Conservation (phyloP, 1,140 invertebrate species). For the Caerostris darwini region DNA sequence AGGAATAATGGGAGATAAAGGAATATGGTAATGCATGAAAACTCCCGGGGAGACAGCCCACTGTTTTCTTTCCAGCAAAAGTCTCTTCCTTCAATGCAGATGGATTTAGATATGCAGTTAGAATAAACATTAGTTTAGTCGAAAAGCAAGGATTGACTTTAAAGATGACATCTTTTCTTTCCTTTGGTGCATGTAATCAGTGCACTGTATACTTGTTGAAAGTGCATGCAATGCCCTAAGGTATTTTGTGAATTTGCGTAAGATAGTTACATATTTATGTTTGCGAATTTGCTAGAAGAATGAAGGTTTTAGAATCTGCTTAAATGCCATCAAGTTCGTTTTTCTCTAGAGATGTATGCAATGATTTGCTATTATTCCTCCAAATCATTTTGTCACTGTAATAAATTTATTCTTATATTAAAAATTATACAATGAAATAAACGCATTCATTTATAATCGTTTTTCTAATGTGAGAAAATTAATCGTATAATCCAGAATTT, state of each 20-base stretch:
- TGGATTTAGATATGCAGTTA: slow-evolving; percentile 35
- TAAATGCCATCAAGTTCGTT: not conserved
- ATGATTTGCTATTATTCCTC: not conserved
- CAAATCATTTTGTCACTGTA: no score
- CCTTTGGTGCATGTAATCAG: not conserved
- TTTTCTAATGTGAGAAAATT: no score
- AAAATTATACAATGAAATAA: no score
- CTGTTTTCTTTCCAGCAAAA: not conserved
- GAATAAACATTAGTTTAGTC: not conserved
- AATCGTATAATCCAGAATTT: no score
- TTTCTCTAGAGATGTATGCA: no score
- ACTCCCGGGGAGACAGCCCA: not conserved
- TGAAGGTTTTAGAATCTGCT: not conserved
- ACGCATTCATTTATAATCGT: no score
- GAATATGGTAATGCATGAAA: slow-evolving; percentile 53
- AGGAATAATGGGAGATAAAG: slow-evolving; percentile 32
- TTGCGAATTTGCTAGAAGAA: slow-evolving; percentile 5
- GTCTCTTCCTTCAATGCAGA: not conserved
- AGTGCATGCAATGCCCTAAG: not conserved
- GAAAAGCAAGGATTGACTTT: not conserved
- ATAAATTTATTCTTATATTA: no score
- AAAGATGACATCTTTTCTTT: not conserved
- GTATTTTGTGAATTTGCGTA: no score
- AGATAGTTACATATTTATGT: not conserved
- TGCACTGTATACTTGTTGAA: slow-evolving; percentile 4